Evolutionary conservation across 64 coral and sea anemone species (phyloP).

Genomic region (Montipora cactus): DNA sequence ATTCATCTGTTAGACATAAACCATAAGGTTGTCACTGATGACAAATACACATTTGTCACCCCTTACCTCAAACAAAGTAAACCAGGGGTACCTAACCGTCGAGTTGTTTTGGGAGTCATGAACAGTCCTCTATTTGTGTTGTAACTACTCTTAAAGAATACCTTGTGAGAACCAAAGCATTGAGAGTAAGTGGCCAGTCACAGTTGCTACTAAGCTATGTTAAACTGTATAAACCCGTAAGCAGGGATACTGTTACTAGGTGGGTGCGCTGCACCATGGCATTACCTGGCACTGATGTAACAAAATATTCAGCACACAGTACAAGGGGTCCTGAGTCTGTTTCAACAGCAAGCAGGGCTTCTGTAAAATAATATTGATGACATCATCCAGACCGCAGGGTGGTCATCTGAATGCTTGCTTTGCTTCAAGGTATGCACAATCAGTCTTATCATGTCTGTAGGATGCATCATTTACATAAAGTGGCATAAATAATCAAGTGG

Average conservation of each 20-base stretch:
- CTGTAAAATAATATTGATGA: too few species aligned
- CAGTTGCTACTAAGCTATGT: constrained; percentile 42
- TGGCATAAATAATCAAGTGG: too few species aligned
- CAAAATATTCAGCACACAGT: too few species aligned
- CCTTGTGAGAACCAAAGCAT: neutral
- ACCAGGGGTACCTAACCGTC: neutral
- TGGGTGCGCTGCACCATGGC: constrained; percentile 1
- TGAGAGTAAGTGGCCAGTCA: neutral
- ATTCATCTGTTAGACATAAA: constrained; percentile 13
- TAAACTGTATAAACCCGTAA: constrained; percentile 5
- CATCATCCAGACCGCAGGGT: too few species aligned
- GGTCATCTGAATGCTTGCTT: too few species aligned
- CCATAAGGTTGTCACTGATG: constrained; percentile 15
- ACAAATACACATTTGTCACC: constrained; percentile 9
- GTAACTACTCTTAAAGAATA: neutral
- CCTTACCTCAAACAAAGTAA: too few species aligned
- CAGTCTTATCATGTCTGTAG: too few species aligned
- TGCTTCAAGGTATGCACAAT: too few species aligned
- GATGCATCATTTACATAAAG: too few species aligned
- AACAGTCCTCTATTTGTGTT: neutral
- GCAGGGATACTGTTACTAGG: constrained; percentile 23
- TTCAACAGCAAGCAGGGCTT: too few species aligned
- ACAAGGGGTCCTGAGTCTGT: too few species aligned
- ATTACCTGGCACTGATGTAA: too few species aligned
- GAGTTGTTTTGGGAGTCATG: neutral